Evolutionary conservation across 2,888 invertebrate species (phyloP).

Genomic region (Cataglyphis rosenhaueri): DNA sequence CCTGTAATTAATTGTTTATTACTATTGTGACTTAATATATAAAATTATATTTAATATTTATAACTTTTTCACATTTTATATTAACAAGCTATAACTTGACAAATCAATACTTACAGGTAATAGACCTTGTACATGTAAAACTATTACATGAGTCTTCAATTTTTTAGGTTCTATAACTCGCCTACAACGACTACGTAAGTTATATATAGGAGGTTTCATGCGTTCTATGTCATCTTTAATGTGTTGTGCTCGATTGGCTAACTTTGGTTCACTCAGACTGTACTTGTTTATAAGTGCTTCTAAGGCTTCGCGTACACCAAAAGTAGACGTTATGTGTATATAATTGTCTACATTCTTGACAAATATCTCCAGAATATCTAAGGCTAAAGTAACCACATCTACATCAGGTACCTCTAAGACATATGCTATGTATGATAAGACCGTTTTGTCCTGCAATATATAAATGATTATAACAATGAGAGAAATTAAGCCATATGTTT

Average conservation of each 20-base stretch:
- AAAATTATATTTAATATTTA: slow-evolving; percentile 13
- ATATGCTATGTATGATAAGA: slow-evolving; percentile 83
- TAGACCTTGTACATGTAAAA: slow-evolving; percentile 82
- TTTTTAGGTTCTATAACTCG: slow-evolving; percentile 84
- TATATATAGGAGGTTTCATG: slow-evolving; percentile 84
- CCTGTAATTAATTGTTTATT: slow-evolving; percentile 72
- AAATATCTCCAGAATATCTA: slow-evolving; percentile 82
- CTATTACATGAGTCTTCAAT: slow-evolving; percentile 82
- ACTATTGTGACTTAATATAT: background rate
- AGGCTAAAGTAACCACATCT: slow-evolving; percentile 80
- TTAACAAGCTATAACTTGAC: background rate
- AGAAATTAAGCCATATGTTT: background rate
- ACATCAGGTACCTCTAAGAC: slow-evolving; percentile 82
- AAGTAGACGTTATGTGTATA: slow-evolving; percentile 84
- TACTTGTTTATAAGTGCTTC: slow-evolving; percentile 83
- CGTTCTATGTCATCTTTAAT: slow-evolving; percentile 83
- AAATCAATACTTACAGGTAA: slow-evolving; percentile 77
- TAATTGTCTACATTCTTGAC: slow-evolving; percentile 84
- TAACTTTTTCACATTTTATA: background rate
- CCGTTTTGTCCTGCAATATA: slow-evolving; percentile 82
- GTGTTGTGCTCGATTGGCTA: slow-evolving; percentile 80
- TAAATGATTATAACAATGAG: background rate
- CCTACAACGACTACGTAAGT: slow-evolving; percentile 83
- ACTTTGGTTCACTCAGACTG: slow-evolving; percentile 78
- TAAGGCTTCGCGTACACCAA: slow-evolving; percentile 83